A percentile compares a stretch with the other conserved stretches of the same genome.
phyloP scores from a whole-genome alignment of 2,797 vertebrate genomes.

The Hydrolagus colliei region DNA sequence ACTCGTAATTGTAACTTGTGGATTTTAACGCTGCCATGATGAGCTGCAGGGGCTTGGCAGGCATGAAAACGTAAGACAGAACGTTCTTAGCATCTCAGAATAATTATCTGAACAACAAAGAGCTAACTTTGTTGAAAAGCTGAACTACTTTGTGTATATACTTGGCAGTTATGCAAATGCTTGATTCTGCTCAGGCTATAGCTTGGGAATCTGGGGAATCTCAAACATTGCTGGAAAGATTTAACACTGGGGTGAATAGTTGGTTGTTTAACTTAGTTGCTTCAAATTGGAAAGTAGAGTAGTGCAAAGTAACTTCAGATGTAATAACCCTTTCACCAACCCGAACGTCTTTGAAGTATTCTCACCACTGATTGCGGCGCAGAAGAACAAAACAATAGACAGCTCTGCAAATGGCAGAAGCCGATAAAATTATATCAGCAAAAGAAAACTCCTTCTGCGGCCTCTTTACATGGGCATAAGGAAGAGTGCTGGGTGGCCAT shows the following conservation, averaged over 20 bases:
- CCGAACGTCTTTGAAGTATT: not conserved
- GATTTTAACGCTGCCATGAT: not conserved
- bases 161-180: not conserved
- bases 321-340: not conserved
- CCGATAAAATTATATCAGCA: too few species aligned
- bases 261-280: not conserved
- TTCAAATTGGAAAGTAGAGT: not conserved
- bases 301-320: not conserved
- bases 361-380: not conserved
- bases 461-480: too few species aligned
- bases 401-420: too few species aligned
- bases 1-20: not conserved
- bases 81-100: not conserved
- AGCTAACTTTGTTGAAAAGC: not conserved
- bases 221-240: not conserved
- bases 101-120: not conserved
- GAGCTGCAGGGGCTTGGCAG: not conserved
- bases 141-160: not conserved
- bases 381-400: too few species aligned
- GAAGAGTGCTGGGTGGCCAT: too few species aligned
- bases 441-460: too few species aligned
- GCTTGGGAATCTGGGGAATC: not conserved
- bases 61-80: not conserved
- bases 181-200: not conserved
- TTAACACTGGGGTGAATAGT: not conserved